Percentiles rank a stretch among this genome's conserved stretches.
phyloP scores from a whole-genome alignment of 2,797 vertebrate genomes.

The Hydrophis major region DNA sequence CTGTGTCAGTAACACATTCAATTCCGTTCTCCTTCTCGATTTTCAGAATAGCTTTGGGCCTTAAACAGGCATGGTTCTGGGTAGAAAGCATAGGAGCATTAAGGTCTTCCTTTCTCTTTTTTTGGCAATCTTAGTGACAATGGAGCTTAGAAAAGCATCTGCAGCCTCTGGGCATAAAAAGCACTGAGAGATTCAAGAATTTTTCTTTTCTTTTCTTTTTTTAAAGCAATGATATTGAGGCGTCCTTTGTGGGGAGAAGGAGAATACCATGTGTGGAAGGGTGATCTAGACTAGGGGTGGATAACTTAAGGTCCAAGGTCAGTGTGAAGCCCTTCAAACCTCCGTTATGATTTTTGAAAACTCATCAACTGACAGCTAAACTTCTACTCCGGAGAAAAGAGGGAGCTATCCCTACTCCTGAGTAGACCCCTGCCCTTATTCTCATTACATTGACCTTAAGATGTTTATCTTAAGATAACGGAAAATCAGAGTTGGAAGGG shows the following conservation, averaged over 20 bases:
- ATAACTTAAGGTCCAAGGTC: neutral
- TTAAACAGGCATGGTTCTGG: slow-evolving; percentile 49
- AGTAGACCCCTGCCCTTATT: neutral
- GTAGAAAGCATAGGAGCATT: slow-evolving; percentile 31
- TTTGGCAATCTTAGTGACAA: neutral
- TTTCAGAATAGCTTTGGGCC: slow-evolving; percentile 48
- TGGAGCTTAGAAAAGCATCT: neutral
- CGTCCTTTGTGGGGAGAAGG: neutral
- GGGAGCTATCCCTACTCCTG: neutral
- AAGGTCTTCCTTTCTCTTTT: neutral
- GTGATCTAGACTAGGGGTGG: neutral
- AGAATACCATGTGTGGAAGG: neutral
- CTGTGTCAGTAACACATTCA: slow-evolving; percentile 12
- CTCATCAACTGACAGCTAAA: neutral
- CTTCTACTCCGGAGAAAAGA: neutral
- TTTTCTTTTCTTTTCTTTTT: neutral
- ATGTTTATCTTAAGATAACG: too few species aligned
- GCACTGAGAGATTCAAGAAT: neutral
- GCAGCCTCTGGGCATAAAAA: neutral
- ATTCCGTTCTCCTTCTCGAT: slow-evolving; percentile 20
- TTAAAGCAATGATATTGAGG: neutral
- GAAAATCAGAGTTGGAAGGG: too few species aligned
- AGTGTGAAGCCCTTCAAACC: neutral
- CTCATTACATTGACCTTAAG: neutral
- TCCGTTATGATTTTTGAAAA: neutral